Conservation (phyloP, 2,888 invertebrate species). For the Drosophila kokeensis region DNA sequence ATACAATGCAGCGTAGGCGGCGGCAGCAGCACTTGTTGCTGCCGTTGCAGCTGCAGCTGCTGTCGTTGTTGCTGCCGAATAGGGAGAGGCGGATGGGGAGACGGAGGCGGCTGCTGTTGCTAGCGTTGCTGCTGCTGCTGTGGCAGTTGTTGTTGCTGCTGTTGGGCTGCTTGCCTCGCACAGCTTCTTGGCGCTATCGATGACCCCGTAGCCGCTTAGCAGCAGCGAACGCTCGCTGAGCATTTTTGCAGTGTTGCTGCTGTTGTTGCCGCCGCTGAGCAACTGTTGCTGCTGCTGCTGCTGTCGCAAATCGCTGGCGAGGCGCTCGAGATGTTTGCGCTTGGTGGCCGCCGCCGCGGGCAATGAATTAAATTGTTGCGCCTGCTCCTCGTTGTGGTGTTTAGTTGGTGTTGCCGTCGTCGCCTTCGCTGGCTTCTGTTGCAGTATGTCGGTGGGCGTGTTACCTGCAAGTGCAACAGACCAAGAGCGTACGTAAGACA, state of each 20-base stretch:
- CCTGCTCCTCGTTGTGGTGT: slow-evolving; percentile 59
- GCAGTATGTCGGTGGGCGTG: slow-evolving; percentile 78
- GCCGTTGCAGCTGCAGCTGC: slow-evolving; percentile 40
- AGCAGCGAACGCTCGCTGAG: slow-evolving; percentile 84
- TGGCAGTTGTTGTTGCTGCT: slow-evolving; percentile 27
- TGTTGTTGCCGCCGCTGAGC: slow-evolving; percentile 30
- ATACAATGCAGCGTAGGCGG: slow-evolving; percentile 80
- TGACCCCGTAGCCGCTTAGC: slow-evolving; percentile 82
- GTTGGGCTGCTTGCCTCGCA: slow-evolving; percentile 74
- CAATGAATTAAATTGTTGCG: slow-evolving; percentile 62
- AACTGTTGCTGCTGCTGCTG: slow-evolving; percentile 48
- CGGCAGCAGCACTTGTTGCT: slow-evolving; percentile 67
- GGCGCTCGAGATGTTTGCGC: slow-evolving; percentile 67
- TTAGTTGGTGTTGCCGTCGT: slow-evolving; percentile 70
- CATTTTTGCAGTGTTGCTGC: slow-evolving; percentile 78
- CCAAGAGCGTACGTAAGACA: slow-evolving; percentile 1
- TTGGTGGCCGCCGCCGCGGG: slow-evolving; percentile 69
- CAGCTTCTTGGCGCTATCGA: slow-evolving; percentile 81
- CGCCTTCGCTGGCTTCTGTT: slow-evolving; percentile 78
- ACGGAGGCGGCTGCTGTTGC: slow-evolving; percentile 25
- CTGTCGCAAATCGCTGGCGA: slow-evolving; percentile 66
- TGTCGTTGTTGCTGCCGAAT: slow-evolving; percentile 44
- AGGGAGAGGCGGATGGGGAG: slow-evolving; percentile 19
- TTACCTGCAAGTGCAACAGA: slow-evolving; percentile 69
- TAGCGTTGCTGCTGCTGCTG: slow-evolving; percentile 38